Evolutionary conservation across 2,113 vertebrate genomes (phyloP).

Genomic region (Lophius piscatorius): DNA sequence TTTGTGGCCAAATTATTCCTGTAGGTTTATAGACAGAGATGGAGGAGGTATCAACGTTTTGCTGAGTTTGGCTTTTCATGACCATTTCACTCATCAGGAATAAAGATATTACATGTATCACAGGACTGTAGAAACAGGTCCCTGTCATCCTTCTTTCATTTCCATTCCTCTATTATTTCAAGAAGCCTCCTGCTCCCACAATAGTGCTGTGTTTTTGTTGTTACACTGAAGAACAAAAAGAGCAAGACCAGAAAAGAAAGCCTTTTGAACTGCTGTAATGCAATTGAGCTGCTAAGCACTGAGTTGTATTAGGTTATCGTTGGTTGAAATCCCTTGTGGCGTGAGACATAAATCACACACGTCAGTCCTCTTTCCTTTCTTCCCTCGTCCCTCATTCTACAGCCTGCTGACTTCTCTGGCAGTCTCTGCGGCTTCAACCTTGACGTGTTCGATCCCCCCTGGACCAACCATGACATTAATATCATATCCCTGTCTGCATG

Average conservation of each 20-base stretch:
- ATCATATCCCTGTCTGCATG: constrained; percentile 34
- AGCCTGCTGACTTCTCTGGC: constrained; percentile 52
- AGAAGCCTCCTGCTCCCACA: constrained; percentile 38
- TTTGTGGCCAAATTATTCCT: constrained; percentile 28
- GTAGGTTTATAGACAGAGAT: constrained; percentile 32
- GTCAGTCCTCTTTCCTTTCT: constrained; percentile 50
- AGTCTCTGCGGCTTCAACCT: constrained; percentile 62
- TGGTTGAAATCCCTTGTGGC: constrained; percentile 74
- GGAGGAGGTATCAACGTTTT: constrained; percentile 25
- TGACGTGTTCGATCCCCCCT: constrained; percentile 39
- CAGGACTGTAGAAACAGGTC: constrained; percentile 6
- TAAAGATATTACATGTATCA: constrained; percentile 21
- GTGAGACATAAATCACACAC: constrained; percentile 77
- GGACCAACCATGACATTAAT: constrained; percentile 44
- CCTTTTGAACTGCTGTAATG: constrained; percentile 72
- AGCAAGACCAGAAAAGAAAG: constrained; percentile 51
- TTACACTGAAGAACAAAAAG: constrained; percentile 58
- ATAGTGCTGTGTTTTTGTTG: constrained; percentile 47
- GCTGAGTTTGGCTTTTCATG: constrained; percentile 32
- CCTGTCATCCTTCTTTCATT: constrained; percentile 22
- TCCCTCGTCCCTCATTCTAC: constrained; percentile 27
- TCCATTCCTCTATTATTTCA: constrained; percentile 16
- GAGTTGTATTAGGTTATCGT: constrained; percentile 79
- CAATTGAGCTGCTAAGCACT: constrained; percentile 76
- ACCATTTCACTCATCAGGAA: constrained; percentile 20